Percentiles rank a stretch among this genome's conserved stretches.
Evolutionary conservation across 1,140 invertebrate genomes (phyloP).

Genomic region (Melanaphis sacchari): DNA sequence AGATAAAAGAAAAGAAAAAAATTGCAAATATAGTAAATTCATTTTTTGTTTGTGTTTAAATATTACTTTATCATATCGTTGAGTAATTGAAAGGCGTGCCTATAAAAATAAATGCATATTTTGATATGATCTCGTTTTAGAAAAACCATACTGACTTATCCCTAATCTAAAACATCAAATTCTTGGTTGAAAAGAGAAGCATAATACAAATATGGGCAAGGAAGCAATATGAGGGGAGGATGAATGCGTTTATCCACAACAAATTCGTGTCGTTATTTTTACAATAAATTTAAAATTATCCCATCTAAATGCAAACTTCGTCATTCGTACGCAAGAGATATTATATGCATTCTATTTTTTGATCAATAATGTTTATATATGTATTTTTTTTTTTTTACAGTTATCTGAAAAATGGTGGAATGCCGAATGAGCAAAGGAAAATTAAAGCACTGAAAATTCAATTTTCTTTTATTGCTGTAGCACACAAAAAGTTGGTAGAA

Average conservation of each 20-base stretch:
- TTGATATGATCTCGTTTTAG: neutral
- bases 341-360: slow-evolving; percentile 16
- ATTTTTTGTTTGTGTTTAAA: neutral
- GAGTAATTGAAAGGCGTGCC: neutral
- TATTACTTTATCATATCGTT: neutral
- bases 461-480: neutral
- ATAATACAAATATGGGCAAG: neutral
- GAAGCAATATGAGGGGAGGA: neutral
- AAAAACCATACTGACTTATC: neutral
- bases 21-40: neutral
- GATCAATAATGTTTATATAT: slow-evolving; percentile 1
- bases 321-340: slow-evolving; percentile 7
- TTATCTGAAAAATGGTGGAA: neutral
- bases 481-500: neutral
- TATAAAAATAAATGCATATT: slow-evolving; percentile 8
- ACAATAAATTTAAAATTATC: slow-evolving; percentile 19
- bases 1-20: neutral
- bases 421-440: neutral
- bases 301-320: slow-evolving; percentile 17
- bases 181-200: neutral
- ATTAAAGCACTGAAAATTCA: neutral
- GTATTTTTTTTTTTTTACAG: neutral
- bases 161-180: neutral
- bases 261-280: neutral
- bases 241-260: neutral